Conservation (phyloP, 2,888 invertebrate genomes). For the Phaonia tiefii region DNA sequence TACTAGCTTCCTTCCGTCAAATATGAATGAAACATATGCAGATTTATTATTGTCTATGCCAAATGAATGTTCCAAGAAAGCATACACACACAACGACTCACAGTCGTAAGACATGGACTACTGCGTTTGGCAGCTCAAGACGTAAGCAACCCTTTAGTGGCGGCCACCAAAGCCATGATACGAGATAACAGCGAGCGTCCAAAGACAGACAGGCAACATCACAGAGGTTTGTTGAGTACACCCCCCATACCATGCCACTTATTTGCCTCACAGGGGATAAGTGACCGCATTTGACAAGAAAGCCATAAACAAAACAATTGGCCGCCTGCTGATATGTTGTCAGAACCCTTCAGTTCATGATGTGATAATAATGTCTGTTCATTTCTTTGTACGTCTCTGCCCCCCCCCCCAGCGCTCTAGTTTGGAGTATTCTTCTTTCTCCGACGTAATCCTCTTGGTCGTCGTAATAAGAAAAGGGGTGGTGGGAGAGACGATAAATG, state of each 20-base stretch:
- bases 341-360: constrained; percentile 63
- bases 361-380: constrained; percentile 64
- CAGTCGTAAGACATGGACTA: constrained; percentile 10
- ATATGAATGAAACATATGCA: constrained; percentile 34
- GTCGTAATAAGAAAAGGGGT: constrained; percentile 9
- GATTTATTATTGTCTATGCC: constrained; percentile 52
- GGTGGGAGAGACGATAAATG: constrained; percentile 27
- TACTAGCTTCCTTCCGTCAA: constrained; percentile 43
- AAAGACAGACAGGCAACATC: constrained; percentile 3
- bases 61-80: constrained; percentile 46
- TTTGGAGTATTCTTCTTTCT: constrained; percentile 27
- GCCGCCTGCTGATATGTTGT: constrained; percentile 66
- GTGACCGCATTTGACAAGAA: constrained; percentile 73
- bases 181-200: constrained; percentile 65
- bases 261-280: constrained; percentile 65
- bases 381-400: constrained; percentile 34
- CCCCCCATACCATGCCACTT: constrained; percentile 50
- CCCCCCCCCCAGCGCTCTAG: not conserved
- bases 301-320: constrained; percentile 80
- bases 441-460: constrained; percentile 33
- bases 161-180: constrained; percentile 53
- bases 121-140: constrained; percentile 66
- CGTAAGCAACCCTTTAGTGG: constrained; percentile 57
- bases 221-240: constrained; percentile 15
- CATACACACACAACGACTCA: constrained; percentile 6